phyloP scores from a whole-genome alignment of 2,888 invertebrate genomes.

The Yponomeuta cagnagella region DNA sequence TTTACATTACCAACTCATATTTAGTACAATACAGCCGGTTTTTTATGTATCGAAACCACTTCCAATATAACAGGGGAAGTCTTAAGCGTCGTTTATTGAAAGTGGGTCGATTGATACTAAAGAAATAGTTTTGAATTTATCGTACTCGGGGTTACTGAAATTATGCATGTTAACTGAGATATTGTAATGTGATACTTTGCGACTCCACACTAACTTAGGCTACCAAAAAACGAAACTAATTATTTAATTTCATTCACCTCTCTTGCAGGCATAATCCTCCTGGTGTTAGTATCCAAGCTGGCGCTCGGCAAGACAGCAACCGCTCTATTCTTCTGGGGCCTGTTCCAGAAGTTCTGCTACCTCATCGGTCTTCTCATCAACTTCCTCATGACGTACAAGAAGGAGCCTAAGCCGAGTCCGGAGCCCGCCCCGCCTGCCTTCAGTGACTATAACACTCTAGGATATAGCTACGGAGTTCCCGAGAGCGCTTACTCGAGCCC shows the following conservation, averaged over 20 bases:
- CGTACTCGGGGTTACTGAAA: too few species aligned
- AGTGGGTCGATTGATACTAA: too few species aligned
- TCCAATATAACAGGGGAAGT: too few species aligned
- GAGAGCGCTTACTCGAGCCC: slow-evolving; percentile 24
- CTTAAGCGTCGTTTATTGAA: too few species aligned
- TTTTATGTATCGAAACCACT: too few species aligned
- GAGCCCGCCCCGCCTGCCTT: slow-evolving; percentile 1
- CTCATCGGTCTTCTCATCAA: slow-evolving; percentile 51
- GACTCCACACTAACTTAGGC: not conserved
- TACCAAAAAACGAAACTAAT: not conserved
- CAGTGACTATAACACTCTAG: slow-evolving; percentile 59
- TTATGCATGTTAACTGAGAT: too few species aligned
- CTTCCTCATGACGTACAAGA: slow-evolving; percentile 46
- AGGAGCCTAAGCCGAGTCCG: slow-evolving; percentile 18
- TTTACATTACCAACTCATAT: too few species aligned
- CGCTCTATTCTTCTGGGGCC: slow-evolving; percentile 50
- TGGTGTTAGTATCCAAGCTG: slow-evolving; percentile 53
- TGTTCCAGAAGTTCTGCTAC: slow-evolving; percentile 62
- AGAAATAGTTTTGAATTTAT: too few species aligned
- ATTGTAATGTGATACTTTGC: too few species aligned
- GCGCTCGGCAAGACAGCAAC: slow-evolving; percentile 54
- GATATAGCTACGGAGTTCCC: slow-evolving; percentile 61
- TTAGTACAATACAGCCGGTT: too few species aligned
- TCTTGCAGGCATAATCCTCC: slow-evolving; percentile 48
- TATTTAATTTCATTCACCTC: not conserved